Conservation (phyloP, 2,797 vertebrate genomes). For the Clarias pachynema region DNA sequence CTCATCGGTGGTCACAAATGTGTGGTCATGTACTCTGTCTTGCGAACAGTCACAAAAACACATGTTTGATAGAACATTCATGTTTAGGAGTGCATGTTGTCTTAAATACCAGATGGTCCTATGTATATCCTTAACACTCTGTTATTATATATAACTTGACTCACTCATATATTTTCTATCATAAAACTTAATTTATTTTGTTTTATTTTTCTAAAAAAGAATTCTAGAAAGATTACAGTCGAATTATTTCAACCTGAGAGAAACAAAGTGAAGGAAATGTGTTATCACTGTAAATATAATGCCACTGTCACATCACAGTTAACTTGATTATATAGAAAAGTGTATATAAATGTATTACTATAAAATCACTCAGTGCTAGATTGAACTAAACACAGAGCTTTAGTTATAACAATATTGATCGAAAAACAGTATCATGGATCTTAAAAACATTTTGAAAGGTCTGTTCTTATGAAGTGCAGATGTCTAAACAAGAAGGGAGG, state of each 20-base stretch:
- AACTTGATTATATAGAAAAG: background rate
- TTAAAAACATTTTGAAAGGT: background rate
- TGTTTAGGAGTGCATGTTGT: background rate
- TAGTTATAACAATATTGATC: background rate
- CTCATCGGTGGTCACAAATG: slow-evolving; percentile 33
- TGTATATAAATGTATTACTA: background rate
- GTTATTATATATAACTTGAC: too few relatives aligned
- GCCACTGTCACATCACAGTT: background rate
- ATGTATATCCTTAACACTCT: background rate
- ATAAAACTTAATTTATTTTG: background rate
- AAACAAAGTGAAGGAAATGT: background rate
- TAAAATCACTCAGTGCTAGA: background rate
- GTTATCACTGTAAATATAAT: background rate
- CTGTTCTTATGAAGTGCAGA: background rate
- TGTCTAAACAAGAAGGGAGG: background rate
- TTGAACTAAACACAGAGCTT: background rate
- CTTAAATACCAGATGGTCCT: background rate
- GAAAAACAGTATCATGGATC: background rate
- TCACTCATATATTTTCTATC: background rate
- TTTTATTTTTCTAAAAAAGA: background rate
- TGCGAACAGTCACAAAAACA: slow-evolving; percentile 25
- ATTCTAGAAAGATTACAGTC: background rate
- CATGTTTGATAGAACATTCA: slow-evolving; percentile 19
- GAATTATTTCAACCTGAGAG: background rate
- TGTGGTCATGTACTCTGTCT: slow-evolving; percentile 2